These are phyloP conservation scores for Acestrorhynchus altus DNA, from an alignment of 2,797 vertebrate genomes.

Conservation along the genomic window DNA sequence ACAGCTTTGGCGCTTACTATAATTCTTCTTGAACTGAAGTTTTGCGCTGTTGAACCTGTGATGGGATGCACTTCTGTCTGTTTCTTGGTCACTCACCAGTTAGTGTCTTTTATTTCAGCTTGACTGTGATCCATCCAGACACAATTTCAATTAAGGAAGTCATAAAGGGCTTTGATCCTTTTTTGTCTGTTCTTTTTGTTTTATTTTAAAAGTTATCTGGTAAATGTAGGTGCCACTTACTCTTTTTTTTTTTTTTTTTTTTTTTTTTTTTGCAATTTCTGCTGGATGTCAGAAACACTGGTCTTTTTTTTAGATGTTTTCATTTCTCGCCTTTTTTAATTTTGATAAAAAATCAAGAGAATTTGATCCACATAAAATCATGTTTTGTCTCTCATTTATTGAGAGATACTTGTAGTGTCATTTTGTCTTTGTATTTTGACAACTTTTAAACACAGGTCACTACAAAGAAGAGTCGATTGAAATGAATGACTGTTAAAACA, in stretches of 20 bases:
- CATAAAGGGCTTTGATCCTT: constrained; percentile 50
- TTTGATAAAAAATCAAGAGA: constrained; percentile 9
- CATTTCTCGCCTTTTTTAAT: constrained; percentile 28
- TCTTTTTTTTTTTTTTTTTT: no score
- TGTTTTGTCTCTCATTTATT: constrained; percentile 4
- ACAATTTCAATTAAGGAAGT: constrained; percentile 21
- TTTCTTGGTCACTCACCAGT: background rate
- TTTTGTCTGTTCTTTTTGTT: constrained; percentile 19
- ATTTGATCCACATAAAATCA: background rate
- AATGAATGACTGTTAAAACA: constrained; percentile 45
- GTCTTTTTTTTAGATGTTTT: constrained; percentile 33
- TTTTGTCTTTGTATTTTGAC: constrained; percentile 30
- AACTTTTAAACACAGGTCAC: constrained; percentile 41
- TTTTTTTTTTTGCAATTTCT: constrained; percentile 32
- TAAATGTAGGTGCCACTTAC: constrained; percentile 42
- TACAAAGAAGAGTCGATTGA: constrained; percentile 26
- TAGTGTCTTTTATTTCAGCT: constrained; percentile 1
- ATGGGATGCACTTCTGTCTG: background rate
- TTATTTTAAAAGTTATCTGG: constrained; percentile 25
- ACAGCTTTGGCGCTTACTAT: constrained; percentile 1
- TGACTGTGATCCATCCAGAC: constrained; percentile 25
- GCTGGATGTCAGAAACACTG: constrained; percentile 57
- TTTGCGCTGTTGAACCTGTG: background rate
- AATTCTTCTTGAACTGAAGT: background rate
- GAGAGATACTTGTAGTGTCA: background rate